These are phyloP conservation scores for Perodicticus potto DNA, from an alignment of 2,797 vertebrate genomes.

Conservation along the genomic window DNA sequence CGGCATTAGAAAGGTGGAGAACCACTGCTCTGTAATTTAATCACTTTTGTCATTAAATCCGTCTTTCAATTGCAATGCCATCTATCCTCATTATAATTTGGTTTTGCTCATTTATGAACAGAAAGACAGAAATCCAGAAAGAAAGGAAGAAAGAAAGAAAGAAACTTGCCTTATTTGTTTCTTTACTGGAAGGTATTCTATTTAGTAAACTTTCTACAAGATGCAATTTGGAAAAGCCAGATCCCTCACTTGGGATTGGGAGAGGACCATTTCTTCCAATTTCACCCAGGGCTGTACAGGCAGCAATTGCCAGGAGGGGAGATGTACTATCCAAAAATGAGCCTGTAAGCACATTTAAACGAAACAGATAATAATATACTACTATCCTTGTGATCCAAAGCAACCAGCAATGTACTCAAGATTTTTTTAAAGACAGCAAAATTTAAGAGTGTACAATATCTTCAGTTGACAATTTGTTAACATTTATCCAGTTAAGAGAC, in stretches of 20 bases:
- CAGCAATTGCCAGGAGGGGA: slow-evolving; percentile 93
- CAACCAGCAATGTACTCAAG: not conserved
- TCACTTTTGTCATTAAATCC: not conserved
- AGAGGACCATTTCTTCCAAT: slow-evolving; percentile 96
- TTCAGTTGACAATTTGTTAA: not conserved
- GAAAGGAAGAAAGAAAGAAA: not conserved
- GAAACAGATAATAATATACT: slow-evolving; percentile 36
- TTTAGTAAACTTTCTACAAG: slow-evolving; percentile 95
- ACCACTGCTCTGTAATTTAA: not conserved
- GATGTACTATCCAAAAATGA: slow-evolving; percentile 94
- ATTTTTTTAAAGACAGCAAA: not conserved
- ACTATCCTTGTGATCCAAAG: not conserved
- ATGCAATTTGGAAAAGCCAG: slow-evolving; percentile 95
- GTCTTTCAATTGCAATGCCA: not conserved
- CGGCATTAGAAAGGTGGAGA: no score
- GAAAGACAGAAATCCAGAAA: slow-evolving; percentile 27
- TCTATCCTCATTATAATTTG: not conserved
- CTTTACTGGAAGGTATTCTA: slow-evolving; percentile 97
- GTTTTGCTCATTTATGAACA: slow-evolving; percentile 8
- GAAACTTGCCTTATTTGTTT: slow-evolving; percentile 94
- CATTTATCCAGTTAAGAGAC: slow-evolving; percentile 31
- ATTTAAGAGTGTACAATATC: not conserved
- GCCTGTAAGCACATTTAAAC: slow-evolving; percentile 87
- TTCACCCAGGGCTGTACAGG: slow-evolving; percentile 96
- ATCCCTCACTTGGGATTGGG: slow-evolving; percentile 93